Percentiles rank a stretch among this genome's conserved stretches.
Conservation (phyloP, 2,113 vertebrate species). For the Zosterops hypoxanthus region DNA sequence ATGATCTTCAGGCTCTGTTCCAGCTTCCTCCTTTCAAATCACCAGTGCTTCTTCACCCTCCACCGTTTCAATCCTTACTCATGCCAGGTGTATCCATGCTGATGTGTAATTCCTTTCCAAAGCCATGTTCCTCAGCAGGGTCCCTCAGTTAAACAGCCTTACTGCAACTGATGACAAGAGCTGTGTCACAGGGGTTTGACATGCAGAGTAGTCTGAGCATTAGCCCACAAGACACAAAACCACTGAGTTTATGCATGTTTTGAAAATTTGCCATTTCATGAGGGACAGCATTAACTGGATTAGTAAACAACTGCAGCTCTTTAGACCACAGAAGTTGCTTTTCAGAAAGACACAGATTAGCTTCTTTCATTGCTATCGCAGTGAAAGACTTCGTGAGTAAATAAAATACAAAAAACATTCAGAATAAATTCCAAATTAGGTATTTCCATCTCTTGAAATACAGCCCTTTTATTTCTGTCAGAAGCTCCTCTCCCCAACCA, state of each 20-base stretch:
- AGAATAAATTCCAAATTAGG: not conserved
- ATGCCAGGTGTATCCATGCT: rapidly evolving
- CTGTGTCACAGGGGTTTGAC: not conserved
- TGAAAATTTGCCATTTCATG: not conserved
- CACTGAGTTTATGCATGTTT: not conserved
- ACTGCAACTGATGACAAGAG: not conserved
- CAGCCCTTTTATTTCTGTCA: not conserved
- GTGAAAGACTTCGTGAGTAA: not conserved
- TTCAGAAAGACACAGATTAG: not conserved
- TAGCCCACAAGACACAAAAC: not conserved
- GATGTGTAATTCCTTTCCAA: not conserved
- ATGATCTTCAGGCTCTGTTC: not conserved
- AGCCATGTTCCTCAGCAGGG: not conserved
- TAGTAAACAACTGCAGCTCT: not conserved
- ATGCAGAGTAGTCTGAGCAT: not conserved
- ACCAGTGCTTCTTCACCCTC: not conserved
- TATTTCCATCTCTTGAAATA: not conserved
- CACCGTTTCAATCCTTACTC: not conserved
- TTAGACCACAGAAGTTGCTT: not conserved
- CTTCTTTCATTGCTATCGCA: not conserved
- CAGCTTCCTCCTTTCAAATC: not conserved
- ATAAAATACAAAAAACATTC: not conserved
- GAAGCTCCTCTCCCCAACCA: not conserved
- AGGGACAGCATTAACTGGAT: not conserved
- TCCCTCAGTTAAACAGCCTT: not conserved